A percentile compares a stretch with the other conserved stretches of the same genome.
Evolutionary conservation across 2,113 vertebrate species (phyloP).

Genomic region (Elachura formosa): DNA sequence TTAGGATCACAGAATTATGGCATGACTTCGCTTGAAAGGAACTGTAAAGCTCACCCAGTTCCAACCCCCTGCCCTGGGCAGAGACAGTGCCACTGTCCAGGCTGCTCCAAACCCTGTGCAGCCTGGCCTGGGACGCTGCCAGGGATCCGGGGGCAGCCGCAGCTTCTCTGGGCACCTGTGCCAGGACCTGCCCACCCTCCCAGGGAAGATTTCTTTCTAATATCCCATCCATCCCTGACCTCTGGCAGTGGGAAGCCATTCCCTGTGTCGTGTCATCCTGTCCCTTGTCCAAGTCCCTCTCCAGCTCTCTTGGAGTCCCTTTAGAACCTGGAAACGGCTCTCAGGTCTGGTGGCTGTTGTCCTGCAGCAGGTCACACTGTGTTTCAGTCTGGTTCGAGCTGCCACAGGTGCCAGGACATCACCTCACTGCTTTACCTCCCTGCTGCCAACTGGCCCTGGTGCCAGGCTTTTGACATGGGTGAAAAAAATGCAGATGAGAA

Average conservation of each 20-base stretch:
- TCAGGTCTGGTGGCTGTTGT: not conserved
- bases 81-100: not conserved
- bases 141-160: not conserved
- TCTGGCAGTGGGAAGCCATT: not conserved
- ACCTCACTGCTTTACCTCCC: not conserved
- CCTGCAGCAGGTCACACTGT: not conserved
- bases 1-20: not conserved
- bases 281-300: not conserved
- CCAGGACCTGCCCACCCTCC: not conserved
- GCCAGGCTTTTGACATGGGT: not conserved
- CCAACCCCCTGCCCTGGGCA: not conserved
- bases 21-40: not conserved
- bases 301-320: not conserved
- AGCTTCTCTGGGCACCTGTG: not conserved
- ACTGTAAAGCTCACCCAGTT: not conserved
- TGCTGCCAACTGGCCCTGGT: not conserved
- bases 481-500: not conserved
- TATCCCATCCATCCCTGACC: not conserved
- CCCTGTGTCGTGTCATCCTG: too few relatives aligned
- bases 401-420: not conserved
- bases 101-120: rapidly evolving
- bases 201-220: not conserved
- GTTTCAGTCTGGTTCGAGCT: not conserved
- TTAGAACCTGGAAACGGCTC: not conserved
- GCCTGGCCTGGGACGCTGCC: rapidly evolving